Evolutionary conservation across 2,113 vertebrate species (phyloP).

Genomic region (Grammomys surdaster): DNA sequence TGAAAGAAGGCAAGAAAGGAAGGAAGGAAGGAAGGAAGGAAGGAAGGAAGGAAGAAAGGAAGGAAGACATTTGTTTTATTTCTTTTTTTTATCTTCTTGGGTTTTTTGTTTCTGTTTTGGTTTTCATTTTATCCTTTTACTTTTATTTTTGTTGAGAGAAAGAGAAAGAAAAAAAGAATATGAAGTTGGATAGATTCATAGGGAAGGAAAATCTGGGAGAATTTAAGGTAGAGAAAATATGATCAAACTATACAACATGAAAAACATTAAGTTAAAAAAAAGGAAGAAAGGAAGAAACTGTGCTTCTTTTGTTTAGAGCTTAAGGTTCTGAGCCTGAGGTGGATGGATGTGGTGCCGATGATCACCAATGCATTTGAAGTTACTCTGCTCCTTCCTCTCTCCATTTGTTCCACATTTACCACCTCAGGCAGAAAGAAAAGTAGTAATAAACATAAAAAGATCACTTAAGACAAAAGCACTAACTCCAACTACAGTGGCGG

Average conservation of each 20-base stretch:
- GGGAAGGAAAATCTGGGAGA: neutral
- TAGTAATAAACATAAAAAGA: neutral
- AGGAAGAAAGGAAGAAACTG: neutral
- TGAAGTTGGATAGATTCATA: neutral
- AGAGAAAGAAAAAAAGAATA: neutral
- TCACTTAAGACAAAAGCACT: neutral
- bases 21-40: neutral
- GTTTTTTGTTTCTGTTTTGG: neutral
- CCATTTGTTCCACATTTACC: neutral
- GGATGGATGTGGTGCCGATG: neutral
- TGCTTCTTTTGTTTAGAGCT: neutral
- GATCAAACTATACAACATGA: neutral
- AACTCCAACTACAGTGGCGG: constrained; percentile 10
- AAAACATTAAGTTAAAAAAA: neutral
- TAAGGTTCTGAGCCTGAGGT: neutral
- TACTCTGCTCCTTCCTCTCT: neutral
- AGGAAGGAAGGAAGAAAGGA: neutral
- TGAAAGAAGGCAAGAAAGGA: neutral
- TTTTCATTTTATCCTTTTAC: neutral
- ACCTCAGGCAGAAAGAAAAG: neutral
- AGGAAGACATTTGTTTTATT: neutral
- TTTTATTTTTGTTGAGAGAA: neutral
- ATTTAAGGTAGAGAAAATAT: neutral
- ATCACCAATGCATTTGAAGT: constrained; percentile 8
- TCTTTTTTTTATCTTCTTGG: neutral